These are phyloP conservation scores for Acanthaster planci DNA, from an alignment of 35 echinoderm and acorn worm genomes.

Conservation along the genomic window DNA sequence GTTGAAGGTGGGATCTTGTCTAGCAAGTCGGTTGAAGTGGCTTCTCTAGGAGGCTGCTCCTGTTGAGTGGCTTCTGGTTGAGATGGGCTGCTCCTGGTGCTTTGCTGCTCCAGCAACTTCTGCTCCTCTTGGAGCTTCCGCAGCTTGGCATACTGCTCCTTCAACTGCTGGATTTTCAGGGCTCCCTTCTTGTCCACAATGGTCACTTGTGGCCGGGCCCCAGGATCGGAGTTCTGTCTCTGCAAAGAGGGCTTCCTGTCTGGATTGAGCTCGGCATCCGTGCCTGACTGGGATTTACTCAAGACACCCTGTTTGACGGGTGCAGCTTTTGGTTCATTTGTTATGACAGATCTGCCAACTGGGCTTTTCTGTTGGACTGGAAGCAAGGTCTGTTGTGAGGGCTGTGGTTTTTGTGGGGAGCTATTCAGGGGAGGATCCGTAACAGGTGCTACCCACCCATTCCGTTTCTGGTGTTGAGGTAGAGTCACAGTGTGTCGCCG, in stretches of 20 bases:
- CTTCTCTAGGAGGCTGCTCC: background rate
- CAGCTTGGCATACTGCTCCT: conserved; percentile 88
- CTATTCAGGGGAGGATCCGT: background rate
- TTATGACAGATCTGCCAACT: background rate
- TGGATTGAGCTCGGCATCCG: conserved; percentile 1
- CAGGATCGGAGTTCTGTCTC: conserved; percentile 6
- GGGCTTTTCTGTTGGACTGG: background rate
- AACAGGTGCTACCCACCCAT: conserved; percentile 8
- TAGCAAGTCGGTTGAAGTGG: background rate
- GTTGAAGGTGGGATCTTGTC: conserved; percentile 15
- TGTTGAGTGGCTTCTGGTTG: background rate
- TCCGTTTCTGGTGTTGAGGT: conserved; percentile 12
- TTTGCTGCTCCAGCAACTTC: background rate
- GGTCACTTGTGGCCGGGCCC: background rate
- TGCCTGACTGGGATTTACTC: conserved; percentile 10
- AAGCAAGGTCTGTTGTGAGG: background rate
- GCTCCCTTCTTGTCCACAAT: conserved; percentile 11
- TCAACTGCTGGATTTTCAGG: conserved; percentile 60
- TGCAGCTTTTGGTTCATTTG: conserved; percentile 6
- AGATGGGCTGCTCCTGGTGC: background rate
- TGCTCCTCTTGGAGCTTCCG: conserved; percentile 63
- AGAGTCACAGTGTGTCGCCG: background rate
- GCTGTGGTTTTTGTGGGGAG: background rate
- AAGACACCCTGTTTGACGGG: background rate
- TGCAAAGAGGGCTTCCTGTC: conserved; percentile 1